Conservation (phyloP, 2,888 invertebrate genomes). For the Callyntrura sp. region DNA sequence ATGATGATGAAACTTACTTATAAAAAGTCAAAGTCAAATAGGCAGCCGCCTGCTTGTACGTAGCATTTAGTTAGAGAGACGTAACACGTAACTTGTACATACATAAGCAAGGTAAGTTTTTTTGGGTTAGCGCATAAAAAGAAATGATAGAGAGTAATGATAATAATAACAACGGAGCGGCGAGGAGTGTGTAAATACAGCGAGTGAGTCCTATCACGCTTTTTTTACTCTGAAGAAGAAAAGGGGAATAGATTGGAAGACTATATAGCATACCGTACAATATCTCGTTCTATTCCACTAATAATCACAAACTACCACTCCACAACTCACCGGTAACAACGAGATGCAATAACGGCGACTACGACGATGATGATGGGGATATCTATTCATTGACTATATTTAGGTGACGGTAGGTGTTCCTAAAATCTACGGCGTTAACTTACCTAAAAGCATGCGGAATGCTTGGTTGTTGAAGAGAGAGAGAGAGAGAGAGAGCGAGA, state of each 20-base stretch:
- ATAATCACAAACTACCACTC: neutral
- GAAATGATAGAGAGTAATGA: neutral
- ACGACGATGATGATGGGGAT: neutral
- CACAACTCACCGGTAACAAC: neutral
- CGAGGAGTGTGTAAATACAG: neutral
- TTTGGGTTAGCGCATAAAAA: slow-evolving; percentile 17
- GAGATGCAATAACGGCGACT: neutral
- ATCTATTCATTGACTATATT: slow-evolving; percentile 70
- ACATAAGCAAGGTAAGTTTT: slow-evolving; percentile 40
- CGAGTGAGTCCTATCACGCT: no score
- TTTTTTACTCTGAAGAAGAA: no score
- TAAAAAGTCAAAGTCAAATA: slow-evolving; percentile 15
- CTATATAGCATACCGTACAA: no score
- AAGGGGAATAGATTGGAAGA: neutral
- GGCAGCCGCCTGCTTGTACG: no score
- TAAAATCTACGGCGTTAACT: slow-evolving; percentile 5
- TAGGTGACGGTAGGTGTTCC: slow-evolving; percentile 59
- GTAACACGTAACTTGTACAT: slow-evolving; percentile 4
- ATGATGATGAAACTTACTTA: neutral
- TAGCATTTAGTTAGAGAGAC: neutral
- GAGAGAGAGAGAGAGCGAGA: slow-evolving; percentile 2
- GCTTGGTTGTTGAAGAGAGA: neutral
- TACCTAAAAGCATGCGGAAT: slow-evolving; percentile 42
- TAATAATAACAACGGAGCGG: slow-evolving; percentile 8
- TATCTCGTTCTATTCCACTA: neutral